Evolutionary conservation across 2,888 invertebrate genomes (phyloP).

Genomic region (Noctua janthina): DNA sequence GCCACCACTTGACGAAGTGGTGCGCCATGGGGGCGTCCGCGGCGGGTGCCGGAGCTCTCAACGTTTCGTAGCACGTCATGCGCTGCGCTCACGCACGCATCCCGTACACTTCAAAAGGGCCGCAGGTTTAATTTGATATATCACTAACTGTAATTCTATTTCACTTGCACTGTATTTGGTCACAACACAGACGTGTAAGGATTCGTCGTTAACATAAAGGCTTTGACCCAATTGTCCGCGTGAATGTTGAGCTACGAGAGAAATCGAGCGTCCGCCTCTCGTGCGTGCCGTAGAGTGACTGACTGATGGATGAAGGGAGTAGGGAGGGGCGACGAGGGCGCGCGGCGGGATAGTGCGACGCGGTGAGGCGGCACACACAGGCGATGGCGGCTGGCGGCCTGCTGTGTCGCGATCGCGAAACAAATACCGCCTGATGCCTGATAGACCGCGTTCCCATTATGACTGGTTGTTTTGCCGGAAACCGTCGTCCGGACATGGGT

Average conservation of each 20-base stretch:
- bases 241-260: slow-evolving; percentile 77
- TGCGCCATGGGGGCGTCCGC: slow-evolving; percentile 92
- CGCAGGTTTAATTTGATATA: slow-evolving; percentile 83
- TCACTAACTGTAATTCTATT: slow-evolving; percentile 76
- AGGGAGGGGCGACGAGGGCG: slow-evolving; percentile 73
- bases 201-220: slow-evolving; percentile 79
- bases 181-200: slow-evolving; percentile 80
- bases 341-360: slow-evolving; percentile 69
- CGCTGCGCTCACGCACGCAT: slow-evolving; percentile 91
- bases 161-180: slow-evolving; percentile 82
- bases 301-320: slow-evolving; percentile 84
- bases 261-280: slow-evolving; percentile 79
- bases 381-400: slow-evolving; percentile 58
- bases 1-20: slow-evolving; percentile 94
- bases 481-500: neutral
- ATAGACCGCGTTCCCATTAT: slow-evolving; percentile 2
- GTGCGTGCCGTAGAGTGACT: slow-evolving; percentile 84
- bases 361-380: slow-evolving; percentile 34
- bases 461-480: neutral
- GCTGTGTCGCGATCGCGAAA: slow-evolving; percentile 68
- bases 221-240: slow-evolving; percentile 89
- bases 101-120: slow-evolving; percentile 89
- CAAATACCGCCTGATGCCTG: slow-evolving; percentile 52
- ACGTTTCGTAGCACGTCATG: slow-evolving; percentile 91
- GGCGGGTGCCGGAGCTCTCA: slow-evolving; percentile 90